Evolutionary conservation across 2,797 vertebrate genomes (phyloP).

Genomic region (Dendrocincla fuliginosa): DNA sequence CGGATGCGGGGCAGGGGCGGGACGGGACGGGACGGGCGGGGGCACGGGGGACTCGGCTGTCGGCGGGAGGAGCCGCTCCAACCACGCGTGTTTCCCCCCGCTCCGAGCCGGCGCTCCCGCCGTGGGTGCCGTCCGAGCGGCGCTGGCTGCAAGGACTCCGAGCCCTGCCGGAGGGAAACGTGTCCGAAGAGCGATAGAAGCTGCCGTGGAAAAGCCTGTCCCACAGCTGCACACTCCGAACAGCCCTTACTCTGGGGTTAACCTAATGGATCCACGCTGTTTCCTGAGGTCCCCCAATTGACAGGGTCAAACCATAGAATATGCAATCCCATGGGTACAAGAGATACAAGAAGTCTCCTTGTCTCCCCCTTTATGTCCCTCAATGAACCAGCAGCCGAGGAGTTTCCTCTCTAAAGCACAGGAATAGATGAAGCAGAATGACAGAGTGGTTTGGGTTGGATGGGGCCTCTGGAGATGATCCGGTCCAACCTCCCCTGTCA

Average conservation of each 20-base stretch:
- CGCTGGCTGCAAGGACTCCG: accelerated
- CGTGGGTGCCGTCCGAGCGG: accelerated
- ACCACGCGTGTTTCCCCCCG: not conserved
- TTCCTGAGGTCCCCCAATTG: not conserved
- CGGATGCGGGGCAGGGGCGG: not conserved
- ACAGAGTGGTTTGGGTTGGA: not conserved
- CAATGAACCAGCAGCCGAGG: not conserved
- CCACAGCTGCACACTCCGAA: accelerated
- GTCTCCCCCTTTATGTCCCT: accelerated
- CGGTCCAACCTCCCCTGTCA: not conserved
- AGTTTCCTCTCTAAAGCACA: not conserved
- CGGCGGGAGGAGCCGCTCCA: not conserved
- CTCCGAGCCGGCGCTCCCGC: not conserved
- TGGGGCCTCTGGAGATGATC: not conserved
- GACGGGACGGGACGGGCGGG: not conserved
- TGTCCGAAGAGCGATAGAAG: accelerated
- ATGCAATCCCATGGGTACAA: accelerated
- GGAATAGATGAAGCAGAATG: not conserved
- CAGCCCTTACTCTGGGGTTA: accelerated
- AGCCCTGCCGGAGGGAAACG: not conserved
- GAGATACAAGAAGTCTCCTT: accelerated
- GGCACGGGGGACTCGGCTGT: accelerated
- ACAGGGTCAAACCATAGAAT: not conserved
- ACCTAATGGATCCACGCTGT: accelerated
- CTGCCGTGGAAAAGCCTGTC: not conserved